These are phyloP conservation scores for Drosophila mulleri DNA, from an alignment of 2,888 invertebrate genomes.

Conservation along the genomic window DNA sequence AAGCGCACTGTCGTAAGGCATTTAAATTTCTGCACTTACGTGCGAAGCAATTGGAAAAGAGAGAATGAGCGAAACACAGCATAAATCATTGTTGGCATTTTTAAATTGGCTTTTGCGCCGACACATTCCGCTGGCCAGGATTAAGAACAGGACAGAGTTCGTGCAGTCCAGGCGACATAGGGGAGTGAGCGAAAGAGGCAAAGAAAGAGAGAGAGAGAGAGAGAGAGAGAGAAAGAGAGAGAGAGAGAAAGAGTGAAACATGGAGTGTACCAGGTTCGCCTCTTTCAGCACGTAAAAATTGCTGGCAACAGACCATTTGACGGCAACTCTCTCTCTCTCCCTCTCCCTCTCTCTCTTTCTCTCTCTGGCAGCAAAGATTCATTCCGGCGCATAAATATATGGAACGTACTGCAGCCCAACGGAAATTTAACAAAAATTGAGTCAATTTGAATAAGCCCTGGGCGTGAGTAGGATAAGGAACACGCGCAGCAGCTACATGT, in stretches of 20 bases:
- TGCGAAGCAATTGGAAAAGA: slow-evolving; percentile 1
- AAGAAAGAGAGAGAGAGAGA: not conserved
- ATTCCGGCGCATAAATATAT: slow-evolving; percentile 58
- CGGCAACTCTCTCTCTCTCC: not conserved
- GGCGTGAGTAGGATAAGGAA: slow-evolving; percentile 43
- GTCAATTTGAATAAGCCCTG: slow-evolving; percentile 76
- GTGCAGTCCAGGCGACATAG: slow-evolving; percentile 8
- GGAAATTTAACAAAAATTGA: slow-evolving; percentile 81
- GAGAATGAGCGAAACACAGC: slow-evolving; percentile 21
- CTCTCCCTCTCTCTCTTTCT: too few relatives aligned
- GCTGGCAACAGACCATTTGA: slow-evolving; percentile 23
- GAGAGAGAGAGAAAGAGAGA: not conserved
- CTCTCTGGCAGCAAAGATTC: slow-evolving; percentile 34
- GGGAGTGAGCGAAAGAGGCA: not conserved
- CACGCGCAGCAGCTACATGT: slow-evolving; percentile 29
- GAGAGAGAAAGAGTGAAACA: not conserved
- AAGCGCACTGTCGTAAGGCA: slow-evolving; percentile 52
- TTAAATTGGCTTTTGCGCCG: slow-evolving; percentile 82
- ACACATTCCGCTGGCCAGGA: slow-evolving; percentile 71
- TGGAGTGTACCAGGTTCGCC: not conserved
- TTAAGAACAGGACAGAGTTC: slow-evolving; percentile 50
- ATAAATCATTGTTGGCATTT: slow-evolving; percentile 84
- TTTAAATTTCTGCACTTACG: slow-evolving; percentile 56
- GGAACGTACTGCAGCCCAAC: slow-evolving; percentile 49
- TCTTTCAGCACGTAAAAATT: slow-evolving; percentile 45